Evolutionary conservation across 2,113 vertebrate species (phyloP).

Genomic region (Actenoides lindsayi): DNA sequence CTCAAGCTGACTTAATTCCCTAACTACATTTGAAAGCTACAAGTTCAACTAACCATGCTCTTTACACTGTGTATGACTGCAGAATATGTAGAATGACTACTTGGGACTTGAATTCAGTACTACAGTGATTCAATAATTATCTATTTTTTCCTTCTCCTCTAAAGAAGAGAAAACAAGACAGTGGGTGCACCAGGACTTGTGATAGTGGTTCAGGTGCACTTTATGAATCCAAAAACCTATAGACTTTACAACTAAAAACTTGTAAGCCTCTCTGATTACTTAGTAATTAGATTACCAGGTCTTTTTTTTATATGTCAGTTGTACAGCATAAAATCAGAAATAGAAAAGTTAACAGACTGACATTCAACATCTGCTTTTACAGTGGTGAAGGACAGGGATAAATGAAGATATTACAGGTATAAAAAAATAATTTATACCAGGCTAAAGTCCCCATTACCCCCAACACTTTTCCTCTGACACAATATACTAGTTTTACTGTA

Average conservation of each 20-base stretch:
- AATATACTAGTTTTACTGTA: background rate
- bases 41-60: background rate
- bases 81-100: background rate
- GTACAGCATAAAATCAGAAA: background rate
- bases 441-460: background rate
- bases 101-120: background rate
- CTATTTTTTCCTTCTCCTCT: background rate
- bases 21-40: background rate
- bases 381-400: background rate
- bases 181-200: background rate
- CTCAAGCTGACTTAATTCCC: background rate
- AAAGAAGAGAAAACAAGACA: background rate
- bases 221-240: background rate
- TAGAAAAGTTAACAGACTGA: background rate
- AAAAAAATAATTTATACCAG: background rate
- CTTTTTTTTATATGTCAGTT: background rate
- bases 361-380: background rate
- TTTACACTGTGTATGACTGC: background rate
- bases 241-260: background rate
- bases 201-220: background rate
- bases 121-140: background rate
- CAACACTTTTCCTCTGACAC: background rate
- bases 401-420: background rate
- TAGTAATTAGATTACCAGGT: background rate
- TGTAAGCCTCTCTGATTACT: background rate